Base-by-base conservation (phyloP, 2,888 invertebrate species). In the Allolobophora icterica region DNA sequence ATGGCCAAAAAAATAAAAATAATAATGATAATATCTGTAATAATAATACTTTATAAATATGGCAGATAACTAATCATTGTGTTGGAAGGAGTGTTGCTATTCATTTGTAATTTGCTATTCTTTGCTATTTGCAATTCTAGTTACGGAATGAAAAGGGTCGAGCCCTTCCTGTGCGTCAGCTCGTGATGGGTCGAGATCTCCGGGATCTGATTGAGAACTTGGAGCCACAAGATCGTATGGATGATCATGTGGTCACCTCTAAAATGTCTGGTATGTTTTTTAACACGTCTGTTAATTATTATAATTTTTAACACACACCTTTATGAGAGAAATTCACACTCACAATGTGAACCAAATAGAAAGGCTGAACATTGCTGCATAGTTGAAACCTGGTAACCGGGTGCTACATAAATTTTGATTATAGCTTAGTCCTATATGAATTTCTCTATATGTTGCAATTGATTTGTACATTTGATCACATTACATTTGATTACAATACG, bases 181-280 rank as follows among this genome's bases (percentile, higher is more conserved):
- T 91, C 45, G 89, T 92, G 24, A 83, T 91, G 33, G 90, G 89
- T 35, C 58, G 52, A 2, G 90, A 91, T 34, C 89, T 91, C 52
- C 90, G 91, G 90, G 91, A 91, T 24, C 71, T 92, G 84, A 89
- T 92, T 13, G 90, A 91, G 30, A 42, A 90, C 40, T 89, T 92
- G 24, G 34, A 91, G 83, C 91, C 92, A 19, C 89, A 83, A 30
- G 92, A 92, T 87, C 38, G 38, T 42, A 91, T 92, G 45, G 52
- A 84, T 13, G 90, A 91, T 84, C 92, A 92, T 84, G 90, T 91
- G 40, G 42, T 87, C 17, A 84, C 33, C 21, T 19, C 58, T 19
- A 89, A 38, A 35, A 71, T 30, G n/a, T 71, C 83, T 19, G 71
- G 71, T 71, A 11, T 30, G 71, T 71, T 71, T 71, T 71, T 30